Evolutionary conservation across 2,113 vertebrate genomes (phyloP).

Genomic region (Cottus gobio): DNA sequence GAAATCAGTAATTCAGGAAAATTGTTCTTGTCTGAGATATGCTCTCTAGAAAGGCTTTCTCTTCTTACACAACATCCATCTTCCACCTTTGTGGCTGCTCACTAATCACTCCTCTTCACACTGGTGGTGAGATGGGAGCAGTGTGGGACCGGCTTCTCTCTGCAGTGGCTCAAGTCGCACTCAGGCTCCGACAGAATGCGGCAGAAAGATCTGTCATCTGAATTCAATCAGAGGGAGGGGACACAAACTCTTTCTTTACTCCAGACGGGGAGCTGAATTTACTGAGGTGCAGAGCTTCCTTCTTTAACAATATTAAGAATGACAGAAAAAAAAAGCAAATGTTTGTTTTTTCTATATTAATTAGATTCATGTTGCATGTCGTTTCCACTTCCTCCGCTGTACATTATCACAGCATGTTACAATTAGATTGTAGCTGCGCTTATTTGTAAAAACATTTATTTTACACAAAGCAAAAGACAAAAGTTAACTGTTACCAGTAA

Average conservation of each 20-base stretch:
- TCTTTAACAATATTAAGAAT: constrained; percentile 21
- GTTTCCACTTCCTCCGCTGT: neutral
- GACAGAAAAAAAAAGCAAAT: neutral
- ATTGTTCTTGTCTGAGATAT: neutral
- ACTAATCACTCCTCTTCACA: constrained; percentile 53
- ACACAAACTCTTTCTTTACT: constrained; percentile 38
- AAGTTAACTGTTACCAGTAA: neutral
- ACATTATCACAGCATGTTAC: neutral
- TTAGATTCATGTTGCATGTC: constrained; percentile 10
- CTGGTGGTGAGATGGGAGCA: constrained; percentile 48
- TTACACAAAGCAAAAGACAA: constrained; percentile 12
- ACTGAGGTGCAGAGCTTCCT: constrained; percentile 38
- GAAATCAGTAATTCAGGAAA: neutral
- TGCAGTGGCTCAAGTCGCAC: constrained; percentile 71
- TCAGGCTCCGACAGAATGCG: constrained; percentile 76
- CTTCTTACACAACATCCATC: constrained; percentile 39
- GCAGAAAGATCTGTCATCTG: constrained; percentile 70
- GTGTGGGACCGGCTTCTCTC: constrained; percentile 57
- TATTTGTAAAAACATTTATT: neutral
- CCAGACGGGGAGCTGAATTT: constrained; percentile 27
- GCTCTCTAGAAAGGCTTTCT: constrained; percentile 23
- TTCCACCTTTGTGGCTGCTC: constrained; percentile 42
- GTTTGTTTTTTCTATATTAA: neutral
- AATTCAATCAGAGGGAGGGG: constrained; percentile 61
- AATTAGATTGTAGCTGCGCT: neutral